phyloP scores from a whole-genome alignment of 1,140 invertebrate genomes.

The Drosophila seguyi region DNA sequence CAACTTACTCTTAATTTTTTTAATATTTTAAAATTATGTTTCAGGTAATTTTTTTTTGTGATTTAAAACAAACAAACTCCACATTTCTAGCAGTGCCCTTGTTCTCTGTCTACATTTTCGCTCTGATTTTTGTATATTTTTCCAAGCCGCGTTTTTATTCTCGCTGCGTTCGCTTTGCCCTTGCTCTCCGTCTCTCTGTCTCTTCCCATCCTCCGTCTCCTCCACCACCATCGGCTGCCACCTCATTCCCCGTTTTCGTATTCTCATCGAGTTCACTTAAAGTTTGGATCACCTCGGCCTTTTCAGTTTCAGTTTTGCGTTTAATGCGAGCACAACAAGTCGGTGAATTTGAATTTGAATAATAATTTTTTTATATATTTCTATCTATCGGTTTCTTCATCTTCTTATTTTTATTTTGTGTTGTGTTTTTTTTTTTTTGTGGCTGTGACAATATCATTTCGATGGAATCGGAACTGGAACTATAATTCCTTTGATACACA shows the following conservation, averaged over 20 bases:
- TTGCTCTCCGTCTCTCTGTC: conserved; percentile 3
- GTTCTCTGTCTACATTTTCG: conserved; percentile 12
- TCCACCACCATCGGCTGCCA: not conserved
- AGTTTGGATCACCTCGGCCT: conserved; percentile 53
- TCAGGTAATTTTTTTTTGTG: not conserved
- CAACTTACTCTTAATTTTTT: not conserved
- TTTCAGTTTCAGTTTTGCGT: conserved; percentile 75
- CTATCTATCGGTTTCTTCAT: not conserved
- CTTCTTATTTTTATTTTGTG: conserved; percentile 1
- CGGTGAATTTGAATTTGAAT: conserved; percentile 36
- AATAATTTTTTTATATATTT: conserved; percentile 26
- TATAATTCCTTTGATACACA: conserved; percentile 18
- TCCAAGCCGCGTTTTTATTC: conserved; percentile 64
- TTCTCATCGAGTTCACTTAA: conserved; percentile 77
- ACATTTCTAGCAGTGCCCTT: not conserved
- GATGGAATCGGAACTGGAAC: conserved; percentile 22
- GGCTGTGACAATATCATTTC: conserved; percentile 5
- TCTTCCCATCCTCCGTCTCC: not conserved
- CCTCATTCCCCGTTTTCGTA: conserved; percentile 31
- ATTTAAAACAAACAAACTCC: not conserved
- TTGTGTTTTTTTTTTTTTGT: conserved; percentile 6
- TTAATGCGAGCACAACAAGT: conserved; percentile 76
- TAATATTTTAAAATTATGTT: not conserved
- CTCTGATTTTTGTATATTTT: conserved; percentile 38
- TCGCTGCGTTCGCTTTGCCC: conserved; percentile 46